Evolutionary conservation across 1,140 invertebrate species (phyloP).

Genomic region (Hermetia illucens): DNA sequence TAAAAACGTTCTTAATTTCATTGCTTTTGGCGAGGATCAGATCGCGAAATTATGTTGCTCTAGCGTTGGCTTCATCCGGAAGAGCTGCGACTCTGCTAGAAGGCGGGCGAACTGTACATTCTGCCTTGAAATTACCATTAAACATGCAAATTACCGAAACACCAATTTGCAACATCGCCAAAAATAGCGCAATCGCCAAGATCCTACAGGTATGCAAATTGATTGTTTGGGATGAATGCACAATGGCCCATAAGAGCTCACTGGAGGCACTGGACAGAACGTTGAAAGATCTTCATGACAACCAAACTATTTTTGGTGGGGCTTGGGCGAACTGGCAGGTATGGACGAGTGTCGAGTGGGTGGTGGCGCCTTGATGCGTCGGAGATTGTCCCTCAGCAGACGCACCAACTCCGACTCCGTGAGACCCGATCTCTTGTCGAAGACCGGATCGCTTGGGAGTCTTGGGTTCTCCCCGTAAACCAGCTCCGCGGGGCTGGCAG

Average conservation of each 20-base stretch:
- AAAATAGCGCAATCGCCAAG: conserved; percentile 17
- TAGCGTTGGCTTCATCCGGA: conserved; percentile 33
- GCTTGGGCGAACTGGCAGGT: no score
- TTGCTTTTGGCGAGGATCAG: conserved; percentile 20
- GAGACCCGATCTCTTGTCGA: no score
- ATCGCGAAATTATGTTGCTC: conserved; percentile 14
- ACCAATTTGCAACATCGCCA: conserved; percentile 18
- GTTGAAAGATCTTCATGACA: conserved; percentile 21
- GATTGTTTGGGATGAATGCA: conserved; percentile 28
- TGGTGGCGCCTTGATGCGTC: no score
- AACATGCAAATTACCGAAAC: conserved; percentile 10
- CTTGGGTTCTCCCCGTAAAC: no score
- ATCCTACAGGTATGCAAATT: conserved; percentile 14
- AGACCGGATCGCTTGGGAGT: no score
- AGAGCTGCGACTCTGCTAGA: conserved; percentile 33
- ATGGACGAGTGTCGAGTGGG: no score
- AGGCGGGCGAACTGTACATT: conserved; percentile 36
- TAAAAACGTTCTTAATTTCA: conserved; percentile 30
- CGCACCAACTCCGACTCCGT: no score
- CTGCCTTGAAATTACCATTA: conserved; percentile 21
- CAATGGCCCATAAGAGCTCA: conserved; percentile 28
- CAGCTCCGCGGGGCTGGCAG: no score
- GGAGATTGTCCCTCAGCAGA: no score
- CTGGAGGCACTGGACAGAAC: conserved; percentile 28
- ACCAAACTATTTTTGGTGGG: conserved; percentile 15